These are phyloP conservation scores for Zapornia atra DNA, from an alignment of 2,113 vertebrate species.

Conservation along the genomic window DNA sequence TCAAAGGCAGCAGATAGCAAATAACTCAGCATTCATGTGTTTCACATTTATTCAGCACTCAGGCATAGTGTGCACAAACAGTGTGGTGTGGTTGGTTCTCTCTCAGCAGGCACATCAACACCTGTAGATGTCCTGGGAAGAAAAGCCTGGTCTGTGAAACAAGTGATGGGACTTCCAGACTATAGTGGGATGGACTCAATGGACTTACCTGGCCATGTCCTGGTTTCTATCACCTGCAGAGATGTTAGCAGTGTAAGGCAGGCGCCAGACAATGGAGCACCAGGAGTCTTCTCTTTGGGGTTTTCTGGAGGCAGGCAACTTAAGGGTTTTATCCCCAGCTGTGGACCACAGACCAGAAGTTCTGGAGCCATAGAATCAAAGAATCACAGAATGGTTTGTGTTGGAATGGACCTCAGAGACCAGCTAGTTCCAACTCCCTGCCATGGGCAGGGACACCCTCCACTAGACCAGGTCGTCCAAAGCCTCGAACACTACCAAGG, in stretches of 20 bases:
- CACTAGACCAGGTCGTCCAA: no score
- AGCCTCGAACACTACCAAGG: no score
- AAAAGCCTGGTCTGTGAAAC: background rate
- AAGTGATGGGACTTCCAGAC: background rate
- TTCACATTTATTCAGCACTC: background rate
- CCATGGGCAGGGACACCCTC: no score
- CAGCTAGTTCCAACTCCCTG: no score
- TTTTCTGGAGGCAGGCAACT: background rate
- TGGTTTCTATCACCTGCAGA: background rate
- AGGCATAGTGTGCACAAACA: accelerated
- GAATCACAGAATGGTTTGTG: no score
- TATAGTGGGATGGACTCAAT: background rate
- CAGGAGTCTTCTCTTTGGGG: background rate
- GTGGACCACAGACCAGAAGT: background rate
- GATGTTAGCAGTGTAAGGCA: background rate
- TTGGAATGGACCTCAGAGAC: no score
- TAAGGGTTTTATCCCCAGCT: background rate
- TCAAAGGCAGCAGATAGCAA: background rate
- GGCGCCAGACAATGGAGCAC: background rate
- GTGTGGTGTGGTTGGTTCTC: accelerated
- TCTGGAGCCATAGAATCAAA: background rate
- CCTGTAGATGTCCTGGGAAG: background rate
- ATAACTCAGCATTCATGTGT: background rate
- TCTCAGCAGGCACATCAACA: background rate
- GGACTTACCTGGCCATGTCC: background rate